These are phyloP conservation scores for Sarcophaga caerulescens DNA, from an alignment of 2,888 invertebrate species.

Conservation along the genomic window DNA sequence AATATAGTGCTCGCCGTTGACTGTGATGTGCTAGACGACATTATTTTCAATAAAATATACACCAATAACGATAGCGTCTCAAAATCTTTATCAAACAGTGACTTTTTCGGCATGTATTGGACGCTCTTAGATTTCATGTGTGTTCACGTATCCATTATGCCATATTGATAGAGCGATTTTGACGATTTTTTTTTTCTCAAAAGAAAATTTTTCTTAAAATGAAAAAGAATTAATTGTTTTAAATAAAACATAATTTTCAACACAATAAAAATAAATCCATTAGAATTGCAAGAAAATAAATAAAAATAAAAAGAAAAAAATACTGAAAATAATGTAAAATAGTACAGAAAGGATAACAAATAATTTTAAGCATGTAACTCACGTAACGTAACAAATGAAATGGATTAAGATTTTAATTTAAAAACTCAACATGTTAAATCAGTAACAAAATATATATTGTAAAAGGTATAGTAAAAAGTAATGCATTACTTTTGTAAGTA, in stretches of 20 bases:
- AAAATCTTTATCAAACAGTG: too few relatives aligned
- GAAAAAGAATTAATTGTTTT: constrained; percentile 19
- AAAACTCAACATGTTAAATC: constrained; percentile 51
- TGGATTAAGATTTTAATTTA: constrained; percentile 66
- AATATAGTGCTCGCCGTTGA: too few relatives aligned
- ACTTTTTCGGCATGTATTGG: too few relatives aligned
- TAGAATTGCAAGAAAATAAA: background rate
- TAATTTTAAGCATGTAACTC: constrained; percentile 44
- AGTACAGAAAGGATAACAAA: constrained; percentile 20
- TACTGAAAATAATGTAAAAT: background rate
- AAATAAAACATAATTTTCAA: background rate
- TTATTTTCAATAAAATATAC: too few relatives aligned
- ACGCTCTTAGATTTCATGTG: too few relatives aligned
- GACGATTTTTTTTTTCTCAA: background rate
- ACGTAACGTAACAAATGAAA: constrained; percentile 58
- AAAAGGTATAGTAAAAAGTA: background rate
- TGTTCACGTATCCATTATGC: too few relatives aligned
- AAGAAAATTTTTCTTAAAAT: background rate
- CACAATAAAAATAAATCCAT: background rate
- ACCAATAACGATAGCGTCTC: too few relatives aligned
- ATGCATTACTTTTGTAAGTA: background rate
- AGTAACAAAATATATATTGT: background rate
- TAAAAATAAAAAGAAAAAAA: background rate
- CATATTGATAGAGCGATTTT: too few relatives aligned
- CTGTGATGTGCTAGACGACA: too few relatives aligned